A percentile compares a stretch with the other conserved stretches of the same genome.
These are phyloP conservation scores for Coregonus ussuriensis DNA, from an alignment of 2,797 vertebrate species.

Conservation along the genomic window DNA sequence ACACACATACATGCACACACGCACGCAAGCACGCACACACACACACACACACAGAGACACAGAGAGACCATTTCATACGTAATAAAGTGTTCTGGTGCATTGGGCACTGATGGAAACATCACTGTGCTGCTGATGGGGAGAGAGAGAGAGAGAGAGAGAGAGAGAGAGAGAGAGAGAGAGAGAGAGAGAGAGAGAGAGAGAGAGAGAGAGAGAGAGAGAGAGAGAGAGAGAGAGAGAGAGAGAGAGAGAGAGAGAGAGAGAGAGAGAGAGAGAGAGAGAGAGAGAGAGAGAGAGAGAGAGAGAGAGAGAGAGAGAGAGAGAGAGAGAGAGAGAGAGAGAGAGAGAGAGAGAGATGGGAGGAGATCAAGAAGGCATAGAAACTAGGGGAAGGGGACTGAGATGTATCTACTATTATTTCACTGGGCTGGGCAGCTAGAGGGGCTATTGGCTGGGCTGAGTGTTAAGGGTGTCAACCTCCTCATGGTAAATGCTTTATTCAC, in stretches of 20 bases:
- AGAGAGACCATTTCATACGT: background rate
- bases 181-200: background rate
- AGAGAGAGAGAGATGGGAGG: too few relatives aligned
- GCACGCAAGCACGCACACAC: background rate
- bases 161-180: background rate
- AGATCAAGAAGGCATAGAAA: background rate
- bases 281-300: too few relatives aligned
- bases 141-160: background rate
- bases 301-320: too few relatives aligned
- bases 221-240: too few relatives aligned
- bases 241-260: too few relatives aligned
- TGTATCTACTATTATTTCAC: too few relatives aligned
- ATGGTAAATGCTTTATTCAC: too few relatives aligned
- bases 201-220: slow-evolving; percentile 1
- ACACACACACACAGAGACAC: background rate
- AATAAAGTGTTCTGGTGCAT: slow-evolving; percentile 1
- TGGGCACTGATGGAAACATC: background rate
- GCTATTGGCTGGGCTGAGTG: background rate
- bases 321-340: too few relatives aligned
- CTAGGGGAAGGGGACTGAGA: background rate
- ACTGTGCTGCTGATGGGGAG: background rate
- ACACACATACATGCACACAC: too few relatives aligned
- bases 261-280: too few relatives aligned
- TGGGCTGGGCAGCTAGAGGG: background rate
- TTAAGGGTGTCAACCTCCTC: background rate